Base-by-base conservation (phyloP, 2,797 vertebrate genomes). In the Pseudochaenichthys georgianus region DNA sequence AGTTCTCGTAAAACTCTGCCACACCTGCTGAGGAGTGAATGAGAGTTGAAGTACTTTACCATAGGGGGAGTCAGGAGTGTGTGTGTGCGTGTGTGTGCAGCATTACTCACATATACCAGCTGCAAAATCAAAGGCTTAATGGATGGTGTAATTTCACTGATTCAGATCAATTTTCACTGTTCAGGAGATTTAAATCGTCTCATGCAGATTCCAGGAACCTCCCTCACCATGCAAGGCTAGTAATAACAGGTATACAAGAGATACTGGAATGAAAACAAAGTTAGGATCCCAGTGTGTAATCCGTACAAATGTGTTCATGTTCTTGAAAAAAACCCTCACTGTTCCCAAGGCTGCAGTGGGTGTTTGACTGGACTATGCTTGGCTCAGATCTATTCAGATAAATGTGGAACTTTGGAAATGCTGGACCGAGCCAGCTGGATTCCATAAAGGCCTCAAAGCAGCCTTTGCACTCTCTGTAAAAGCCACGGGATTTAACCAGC, bases 381-480 rank as follows among this genome's bases (percentile, higher is more conserved):
- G 65, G 70, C 77, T 87, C 72, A 84, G 84, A 89, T 88, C 73
- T 77, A 70, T 76, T 85, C 74, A 86, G 85, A 90, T 89, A 87
- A 90, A 89, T 76, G 81, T 68, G 73, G 62, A 88, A 86, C 82
- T 90, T 75, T 85, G 83, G 70, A 87, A 87, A 84, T 74, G 80
- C 70, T 67, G 79, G 69, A 89, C 73, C 52, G 31, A 79, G 83
- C 76, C 92, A 93, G 89, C 93, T 94, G 93, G 93, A 91, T 90
- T 85, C 78, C 75, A 93, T 94, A 93, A 94, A 90, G 86, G 78
- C 88, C 86, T 88, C 78, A 89, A 88, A 92, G 86, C 71, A 23
- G 73, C 83, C 80, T 87, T 85, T 84, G 86, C 87, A 79, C 84
- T 88, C 81, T 81, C 60, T 81, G 74, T 82, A 75, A 90, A 93